A percentile compares a stretch with the other conserved stretches of the same genome.
phyloP scores from a whole-genome alignment of 2,113 vertebrate genomes.

The Antechinus stuartii region DNA sequence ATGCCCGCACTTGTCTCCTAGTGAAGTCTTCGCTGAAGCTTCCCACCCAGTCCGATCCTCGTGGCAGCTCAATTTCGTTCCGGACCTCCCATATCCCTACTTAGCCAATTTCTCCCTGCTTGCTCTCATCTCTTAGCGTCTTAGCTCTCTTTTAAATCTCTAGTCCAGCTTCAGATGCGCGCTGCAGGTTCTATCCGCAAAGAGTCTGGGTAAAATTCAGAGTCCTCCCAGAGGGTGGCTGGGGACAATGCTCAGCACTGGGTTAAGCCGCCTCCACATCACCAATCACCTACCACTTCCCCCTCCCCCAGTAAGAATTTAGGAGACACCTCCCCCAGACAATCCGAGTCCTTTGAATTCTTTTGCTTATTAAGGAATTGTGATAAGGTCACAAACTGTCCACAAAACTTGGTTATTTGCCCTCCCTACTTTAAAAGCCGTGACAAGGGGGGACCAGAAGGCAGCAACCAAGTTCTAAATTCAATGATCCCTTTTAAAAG shows the following conservation, averaged over 20 bases:
- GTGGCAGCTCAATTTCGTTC: not conserved
- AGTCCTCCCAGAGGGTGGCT: not conserved
- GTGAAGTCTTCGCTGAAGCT: conserved; percentile 55
- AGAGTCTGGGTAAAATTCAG: not conserved
- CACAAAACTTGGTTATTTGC: not conserved
- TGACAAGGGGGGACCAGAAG: not conserved
- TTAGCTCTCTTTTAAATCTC: not conserved
- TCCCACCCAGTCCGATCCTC: conserved; percentile 13
- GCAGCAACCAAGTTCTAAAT: conserved; percentile 60
- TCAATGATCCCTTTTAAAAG: conserved; percentile 41
- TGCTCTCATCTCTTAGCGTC: not conserved
- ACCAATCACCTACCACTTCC: not conserved
- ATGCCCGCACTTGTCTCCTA: conserved; percentile 59
- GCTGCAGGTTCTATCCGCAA: not conserved
- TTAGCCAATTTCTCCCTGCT: not conserved
- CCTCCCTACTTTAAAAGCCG: not conserved
- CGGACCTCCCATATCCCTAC: not conserved
- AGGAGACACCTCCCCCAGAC: not conserved
- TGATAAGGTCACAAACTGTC: not conserved
- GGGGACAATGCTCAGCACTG: not conserved
- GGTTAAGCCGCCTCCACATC: not conserved
- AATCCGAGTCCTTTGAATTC: not conserved
- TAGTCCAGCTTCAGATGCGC: not conserved
- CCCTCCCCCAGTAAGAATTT: not conserved
- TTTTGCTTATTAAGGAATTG: too few relatives aligned